Evolutionary conservation across 2,888 invertebrate genomes (phyloP).

Genomic region (Morpho helenor): DNA sequence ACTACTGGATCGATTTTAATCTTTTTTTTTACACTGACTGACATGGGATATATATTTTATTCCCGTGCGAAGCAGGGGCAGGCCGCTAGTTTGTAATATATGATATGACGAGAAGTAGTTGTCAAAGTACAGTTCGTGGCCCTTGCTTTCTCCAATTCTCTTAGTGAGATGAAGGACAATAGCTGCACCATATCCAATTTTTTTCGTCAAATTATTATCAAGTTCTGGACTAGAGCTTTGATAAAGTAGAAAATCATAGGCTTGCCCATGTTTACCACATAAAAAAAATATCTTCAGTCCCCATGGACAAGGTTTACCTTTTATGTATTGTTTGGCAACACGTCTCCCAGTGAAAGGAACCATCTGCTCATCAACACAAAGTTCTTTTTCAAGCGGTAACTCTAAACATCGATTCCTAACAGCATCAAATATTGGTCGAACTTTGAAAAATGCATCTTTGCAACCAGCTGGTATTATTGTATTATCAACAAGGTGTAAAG

Average conservation of each 20-base stretch:
- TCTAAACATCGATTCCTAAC: conserved; percentile 31
- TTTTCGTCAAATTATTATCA: too few species aligned
- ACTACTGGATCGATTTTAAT: too few species aligned
- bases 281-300: too few species aligned
- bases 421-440: conserved; percentile 31
- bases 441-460: conserved; percentile 31
- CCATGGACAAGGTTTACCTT: neutral
- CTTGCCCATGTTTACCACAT: neutral
- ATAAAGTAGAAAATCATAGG: too few species aligned
- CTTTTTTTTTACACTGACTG: too few species aligned
- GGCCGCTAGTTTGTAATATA: too few species aligned
- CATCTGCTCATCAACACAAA: conserved; percentile 29
- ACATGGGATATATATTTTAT: too few species aligned
- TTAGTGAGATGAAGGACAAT: conserved; percentile 1
- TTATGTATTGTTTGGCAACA: conserved; percentile 21
- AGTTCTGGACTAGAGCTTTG: too few species aligned
- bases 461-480: conserved; percentile 25
- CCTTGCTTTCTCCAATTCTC: conserved; percentile 1
- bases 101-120: conserved; percentile 1
- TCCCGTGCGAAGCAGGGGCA: too few species aligned
- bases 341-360: conserved; percentile 33
- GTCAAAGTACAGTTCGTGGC: neutral
- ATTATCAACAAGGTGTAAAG: conserved; percentile 31
- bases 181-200: neutral
- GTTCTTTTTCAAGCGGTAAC: conserved; percentile 20